A percentile compares a stretch with the other conserved stretches of the same genome.
phyloP scores from a whole-genome alignment of 2,797 vertebrate species.

The Pseudochromis fuscus region DNA sequence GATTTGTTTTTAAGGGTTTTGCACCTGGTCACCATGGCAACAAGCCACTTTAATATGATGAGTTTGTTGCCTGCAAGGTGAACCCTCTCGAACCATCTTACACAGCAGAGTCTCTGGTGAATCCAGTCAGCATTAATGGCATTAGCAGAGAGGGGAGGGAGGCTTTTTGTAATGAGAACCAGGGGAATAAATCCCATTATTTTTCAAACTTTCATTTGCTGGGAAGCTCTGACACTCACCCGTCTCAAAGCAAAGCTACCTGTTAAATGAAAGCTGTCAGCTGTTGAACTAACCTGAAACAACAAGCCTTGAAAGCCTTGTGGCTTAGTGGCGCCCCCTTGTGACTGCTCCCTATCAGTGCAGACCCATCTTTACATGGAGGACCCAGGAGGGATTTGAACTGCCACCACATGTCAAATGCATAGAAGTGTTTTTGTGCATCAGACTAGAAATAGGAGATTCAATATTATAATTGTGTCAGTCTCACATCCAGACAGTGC shows the following conservation, averaged over 20 bases:
- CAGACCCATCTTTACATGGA: slow-evolving; percentile 14
- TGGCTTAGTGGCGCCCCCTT: slow-evolving; percentile 50
- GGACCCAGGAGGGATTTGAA: background rate
- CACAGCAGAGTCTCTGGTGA: slow-evolving; percentile 66
- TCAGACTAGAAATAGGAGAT: no score
- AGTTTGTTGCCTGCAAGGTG: slow-evolving; percentile 38
- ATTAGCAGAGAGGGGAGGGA: slow-evolving; percentile 4
- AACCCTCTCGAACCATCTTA: slow-evolving; percentile 42
- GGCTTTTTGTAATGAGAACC: slow-evolving; percentile 69
- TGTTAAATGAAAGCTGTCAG: no score
- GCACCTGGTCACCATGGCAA: slow-evolving; percentile 45
- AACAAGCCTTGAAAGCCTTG: background rate
- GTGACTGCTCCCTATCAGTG: slow-evolving; percentile 49
- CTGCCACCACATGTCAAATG: background rate
- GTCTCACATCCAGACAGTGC: no score
- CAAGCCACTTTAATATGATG: slow-evolving; percentile 41
- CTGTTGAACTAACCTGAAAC: background rate
- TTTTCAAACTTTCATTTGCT: slow-evolving; percentile 13
- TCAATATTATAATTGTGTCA: no score
- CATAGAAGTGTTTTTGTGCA: background rate
- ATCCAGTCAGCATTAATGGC: slow-evolving; percentile 68
- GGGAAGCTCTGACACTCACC: slow-evolving; percentile 3
- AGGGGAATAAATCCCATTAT: slow-evolving; percentile 70
- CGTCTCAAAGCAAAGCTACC: background rate
- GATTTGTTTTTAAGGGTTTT: background rate